Conservation (phyloP, 2,888 invertebrate species). For the Gari tellinella region DNA sequence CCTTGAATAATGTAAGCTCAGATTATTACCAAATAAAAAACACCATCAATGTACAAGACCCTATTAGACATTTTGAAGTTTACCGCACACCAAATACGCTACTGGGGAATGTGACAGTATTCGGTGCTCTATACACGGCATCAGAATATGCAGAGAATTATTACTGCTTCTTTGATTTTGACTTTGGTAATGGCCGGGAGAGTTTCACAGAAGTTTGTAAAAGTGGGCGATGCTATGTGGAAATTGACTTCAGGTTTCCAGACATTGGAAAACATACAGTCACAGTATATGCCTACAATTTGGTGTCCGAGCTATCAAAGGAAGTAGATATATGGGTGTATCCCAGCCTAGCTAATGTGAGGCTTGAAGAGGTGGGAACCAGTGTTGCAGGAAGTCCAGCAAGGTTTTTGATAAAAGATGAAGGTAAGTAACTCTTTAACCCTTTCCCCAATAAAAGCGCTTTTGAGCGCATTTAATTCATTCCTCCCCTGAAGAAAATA, state of each 20-base stretch:
- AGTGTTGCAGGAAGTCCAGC: slow-evolving; percentile 19
- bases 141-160: slow-evolving; percentile 12
- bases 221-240: not conserved
- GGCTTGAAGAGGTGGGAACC: slow-evolving; percentile 20
- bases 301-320: slow-evolving; percentile 64
- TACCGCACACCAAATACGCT: slow-evolving; percentile 20
- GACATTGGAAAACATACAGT: slow-evolving; percentile 62
- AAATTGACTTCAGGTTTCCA: slow-evolving; percentile 10
- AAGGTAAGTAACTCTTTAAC: slow-evolving; percentile 54
- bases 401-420: slow-evolving; percentile 41
- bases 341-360: slow-evolving; percentile 26
- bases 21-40: slow-evolving; percentile 16
- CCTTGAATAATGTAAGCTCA: slow-evolving; percentile 46
- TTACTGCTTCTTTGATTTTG: slow-evolving; percentile 38
- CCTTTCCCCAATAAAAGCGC: no score
- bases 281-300: slow-evolving; percentile 70
- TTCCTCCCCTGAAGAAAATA: no score
- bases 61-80: slow-evolving; percentile 39
- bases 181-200: slow-evolving; percentile 38
- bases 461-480: no score
- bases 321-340: slow-evolving; percentile 62
- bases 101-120: slow-evolving; percentile 29
- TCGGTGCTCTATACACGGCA: slow-evolving; percentile 22
- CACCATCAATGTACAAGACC: slow-evolving; percentile 39
- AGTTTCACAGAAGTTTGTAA: not conserved